Evolutionary conservation across 2,113 vertebrate species (phyloP).

Genomic region (Copsychus sechellarum): DNA sequence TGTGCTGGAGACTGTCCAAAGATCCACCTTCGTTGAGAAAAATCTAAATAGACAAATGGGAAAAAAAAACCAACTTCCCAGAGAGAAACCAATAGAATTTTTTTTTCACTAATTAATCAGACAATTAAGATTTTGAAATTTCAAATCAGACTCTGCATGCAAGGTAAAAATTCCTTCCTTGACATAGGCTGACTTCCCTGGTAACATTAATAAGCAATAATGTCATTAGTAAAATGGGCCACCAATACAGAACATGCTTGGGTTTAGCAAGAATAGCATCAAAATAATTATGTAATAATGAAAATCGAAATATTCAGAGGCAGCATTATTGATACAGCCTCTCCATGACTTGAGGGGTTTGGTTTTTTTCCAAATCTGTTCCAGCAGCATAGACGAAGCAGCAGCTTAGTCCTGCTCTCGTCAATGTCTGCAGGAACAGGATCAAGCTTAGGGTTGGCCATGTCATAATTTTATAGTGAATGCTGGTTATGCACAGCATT

Average conservation of each 20-base stretch:
- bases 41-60: rapidly evolving
- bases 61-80: not conserved
- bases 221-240: not conserved
- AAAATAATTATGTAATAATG: not conserved
- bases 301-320: not conserved
- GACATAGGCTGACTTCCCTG: not conserved
- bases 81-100: not conserved
- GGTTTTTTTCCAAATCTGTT: not conserved
- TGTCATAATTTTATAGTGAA: not conserved
- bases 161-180: not conserved
- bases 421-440: not conserved
- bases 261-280: not conserved
- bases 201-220: not conserved
- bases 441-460: not conserved
- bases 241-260: not conserved
- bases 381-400: not conserved
- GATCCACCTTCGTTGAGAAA: not conserved
- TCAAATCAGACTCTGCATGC: not conserved
- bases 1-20: not conserved
- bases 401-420: not conserved
- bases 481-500: not conserved
- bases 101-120: not conserved
- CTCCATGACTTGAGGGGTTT: not conserved
- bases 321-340: not conserved
- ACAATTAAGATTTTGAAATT: not conserved